Base-by-base conservation (phyloP, 2,888 invertebrate genomes). In the Dryobota labecula region DNA sequence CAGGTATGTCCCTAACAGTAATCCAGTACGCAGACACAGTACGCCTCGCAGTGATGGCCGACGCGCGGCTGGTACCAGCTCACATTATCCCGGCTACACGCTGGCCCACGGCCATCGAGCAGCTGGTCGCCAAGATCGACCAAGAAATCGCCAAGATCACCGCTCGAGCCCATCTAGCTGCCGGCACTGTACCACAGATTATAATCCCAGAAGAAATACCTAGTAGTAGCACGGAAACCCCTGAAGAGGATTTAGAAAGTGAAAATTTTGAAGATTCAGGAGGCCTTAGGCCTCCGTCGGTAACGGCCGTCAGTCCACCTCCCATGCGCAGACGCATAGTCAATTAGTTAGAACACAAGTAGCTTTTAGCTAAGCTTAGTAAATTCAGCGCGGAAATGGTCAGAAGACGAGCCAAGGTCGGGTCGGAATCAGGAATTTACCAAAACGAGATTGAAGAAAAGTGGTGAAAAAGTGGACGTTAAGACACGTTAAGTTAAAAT, bases 1-100 rank as follows among this genome's bases (percentile, higher is more conserved):
- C 92, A 98, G 98, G 97, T 90, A 96, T 98, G 94, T 98, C 98
- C 0, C 92, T 98, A 76, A 97, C 97, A 61, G 94, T 98, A 63
- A 97, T 97, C 84, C 97, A 97, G 87, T 97, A 97, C 89, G 97
- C 96, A 0, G 97, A 96, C 82, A 96, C 96, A 2, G 96, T 97
- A 2, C 96, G 97, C 2, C 91, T 98, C 9, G 97, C 97, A 2
- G 97, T 98, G 11, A 98, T 98, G 97, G 96, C 97, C 1, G 98
- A 98, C 89, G 97, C 97, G 0, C 96, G 97, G 20, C 92, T 98
- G n/a, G 96, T 97, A 0, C 98, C 97, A 0, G 95, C 97, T 27
- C 97, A 98, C 92, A 91, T 93, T 1, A 91, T 96, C 58, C 95
- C 97, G 0, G 96, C 97, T 8, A 78, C 89, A 3, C 92, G 96